Percentiles rank a stretch among this genome's conserved stretches.
These are phyloP conservation scores for Battus philenor DNA, from an alignment of 1,140 invertebrate species.

Conservation along the genomic window DNA sequence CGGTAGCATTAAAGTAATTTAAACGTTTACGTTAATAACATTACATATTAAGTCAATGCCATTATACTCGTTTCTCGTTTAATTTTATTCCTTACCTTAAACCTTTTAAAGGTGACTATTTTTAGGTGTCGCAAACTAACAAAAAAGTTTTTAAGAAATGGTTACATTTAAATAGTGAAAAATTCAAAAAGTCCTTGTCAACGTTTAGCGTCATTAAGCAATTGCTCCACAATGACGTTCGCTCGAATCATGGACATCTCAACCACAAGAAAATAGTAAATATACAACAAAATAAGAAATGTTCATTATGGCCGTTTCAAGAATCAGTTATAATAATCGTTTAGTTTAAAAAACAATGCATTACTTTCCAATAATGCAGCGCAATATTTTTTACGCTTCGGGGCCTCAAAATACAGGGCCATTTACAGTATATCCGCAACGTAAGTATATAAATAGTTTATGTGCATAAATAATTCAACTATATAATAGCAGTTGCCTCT, in stretches of 20 bases:
- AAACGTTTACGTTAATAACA: too few relatives aligned
- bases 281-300: constrained; percentile 8
- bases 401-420: constrained; percentile 2
- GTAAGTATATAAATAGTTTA: background rate
- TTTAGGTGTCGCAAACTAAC: too few relatives aligned
- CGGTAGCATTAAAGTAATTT: too few relatives aligned
- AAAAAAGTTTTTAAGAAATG: too few relatives aligned
- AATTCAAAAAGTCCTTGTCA: too few relatives aligned
- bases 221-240: constrained; percentile 8
- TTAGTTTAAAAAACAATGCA: background rate
- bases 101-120: too few relatives aligned
- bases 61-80: too few relatives aligned
- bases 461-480: background rate
- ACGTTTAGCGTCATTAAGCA: too few relatives aligned
- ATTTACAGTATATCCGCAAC: constrained; percentile 3
- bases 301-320: constrained; percentile 3
- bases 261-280: constrained; percentile 7
- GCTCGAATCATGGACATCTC: constrained; percentile 7
- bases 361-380: constrained; percentile 6
- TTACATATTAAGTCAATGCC: too few relatives aligned
- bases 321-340: background rate
- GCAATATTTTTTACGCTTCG: background rate
- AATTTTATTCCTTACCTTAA: too few relatives aligned
- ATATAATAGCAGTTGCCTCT: background rate
- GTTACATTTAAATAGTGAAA: too few relatives aligned